Base-by-base conservation (phyloP, 2,888 invertebrate species). In the Platycheirus albimanus region DNA sequence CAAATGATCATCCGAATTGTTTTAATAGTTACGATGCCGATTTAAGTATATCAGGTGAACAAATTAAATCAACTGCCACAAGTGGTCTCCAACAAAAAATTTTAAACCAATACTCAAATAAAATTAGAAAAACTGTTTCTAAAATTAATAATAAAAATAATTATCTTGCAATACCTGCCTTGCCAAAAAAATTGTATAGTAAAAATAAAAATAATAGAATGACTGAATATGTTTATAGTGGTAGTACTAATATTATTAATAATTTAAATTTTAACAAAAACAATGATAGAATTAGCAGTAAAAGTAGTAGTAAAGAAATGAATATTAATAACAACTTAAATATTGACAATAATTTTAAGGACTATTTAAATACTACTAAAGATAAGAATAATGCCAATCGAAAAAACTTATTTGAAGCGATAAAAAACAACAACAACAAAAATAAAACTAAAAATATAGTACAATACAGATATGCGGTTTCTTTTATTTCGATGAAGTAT, bases 391-490 rank as follows among this genome's bases (percentile, higher is more conserved):
- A 86, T 72, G 84, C 84, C 81, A 84, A 84, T 79, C 84, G 84
- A 79, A 84, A 75, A 84, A 84, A 79, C 51, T 74, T 84, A 75
- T 52, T 81, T 85, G 85, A 81, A 85, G 85, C 85, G 85, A 86
- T 86, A 64, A 86, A 79, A 88, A 87, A 88, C 87, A 89, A 88
- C 87, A 87, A 87, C 87, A 89, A 88, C 87, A 90, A 89, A 88
- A 89, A 90, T 89, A 89, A 90, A 89, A 89, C 88, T 88, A 74
- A 79, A 84, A 89, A 87, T 90, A 88, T 90, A 90, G 90, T 90
- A 90, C 90, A 90, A 90, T 90, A 90, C 90, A 90, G 89, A 89
- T 89, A 88, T 89, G 90, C 87, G 86, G 87, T 89, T 89, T 86
- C 83, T 83, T 78, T 85, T 75, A 74, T 85, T 85, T 85, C 67